phyloP scores from a whole-genome alignment of 37 sponge, comb jelly and placozoan genomes.

The Hexactinellida sp. region DNA sequence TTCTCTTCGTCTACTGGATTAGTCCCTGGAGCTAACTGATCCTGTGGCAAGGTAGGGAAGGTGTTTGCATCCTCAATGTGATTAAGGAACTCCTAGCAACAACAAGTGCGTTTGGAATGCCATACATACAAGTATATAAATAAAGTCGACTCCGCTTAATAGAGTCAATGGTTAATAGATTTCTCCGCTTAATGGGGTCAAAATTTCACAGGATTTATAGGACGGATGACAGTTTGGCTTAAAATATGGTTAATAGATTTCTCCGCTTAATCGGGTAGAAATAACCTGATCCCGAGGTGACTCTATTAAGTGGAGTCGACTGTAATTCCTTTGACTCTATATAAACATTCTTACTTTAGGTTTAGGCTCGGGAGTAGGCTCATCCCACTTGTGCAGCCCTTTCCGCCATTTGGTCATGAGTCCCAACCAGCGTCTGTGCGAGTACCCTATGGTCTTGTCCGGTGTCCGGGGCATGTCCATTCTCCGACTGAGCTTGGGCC shows the following conservation, averaged over 20 bases:
- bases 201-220: no score
- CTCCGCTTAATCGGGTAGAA: no score
- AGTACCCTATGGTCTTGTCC: constrained; percentile 52
- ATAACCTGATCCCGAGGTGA: no score
- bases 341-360: no score
- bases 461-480: constrained; percentile 55
- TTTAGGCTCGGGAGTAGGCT: background rate
- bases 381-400: constrained; percentile 51
- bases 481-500: constrained; percentile 52
- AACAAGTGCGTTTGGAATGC: no score
- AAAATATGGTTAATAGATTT: no score
- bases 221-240: no score
- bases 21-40: background rate
- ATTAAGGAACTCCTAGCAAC: background rate
- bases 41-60: background rate
- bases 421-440: constrained; percentile 73
- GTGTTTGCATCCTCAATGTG: background rate
- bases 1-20: background rate
- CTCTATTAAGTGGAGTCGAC: no score
- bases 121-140: no score
- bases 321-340: no score
- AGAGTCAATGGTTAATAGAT: background rate
- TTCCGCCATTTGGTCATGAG: constrained; percentile 64
- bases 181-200: background rate
- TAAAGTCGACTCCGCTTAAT: no score